phyloP scores from a whole-genome alignment of 2,888 invertebrate genomes.

The Acleris laterana region DNA sequence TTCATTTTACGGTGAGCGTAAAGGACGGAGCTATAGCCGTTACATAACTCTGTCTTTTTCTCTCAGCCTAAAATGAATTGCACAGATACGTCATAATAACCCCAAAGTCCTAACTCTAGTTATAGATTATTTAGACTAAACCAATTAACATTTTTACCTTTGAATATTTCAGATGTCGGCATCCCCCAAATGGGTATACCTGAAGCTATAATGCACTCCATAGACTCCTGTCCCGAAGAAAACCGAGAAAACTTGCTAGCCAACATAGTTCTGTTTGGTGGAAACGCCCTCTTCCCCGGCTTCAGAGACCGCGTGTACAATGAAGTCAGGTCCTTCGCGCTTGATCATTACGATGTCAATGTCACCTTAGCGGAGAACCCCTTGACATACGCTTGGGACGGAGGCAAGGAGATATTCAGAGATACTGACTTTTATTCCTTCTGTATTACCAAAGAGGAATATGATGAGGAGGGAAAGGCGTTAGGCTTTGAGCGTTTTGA shows the following conservation, averaged over 20 bases:
- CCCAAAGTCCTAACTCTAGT: no score
- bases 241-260: slow-evolving; percentile 90
- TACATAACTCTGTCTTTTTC: no score
- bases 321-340: slow-evolving; percentile 91
- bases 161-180: slow-evolving; percentile 88
- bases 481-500: slow-evolving; percentile 84
- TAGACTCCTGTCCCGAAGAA: slow-evolving; percentile 89
- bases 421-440: slow-evolving; percentile 89
- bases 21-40: no score
- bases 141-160: no score
- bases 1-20: no score
- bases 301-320: slow-evolving; percentile 87
- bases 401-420: slow-evolving; percentile 90
- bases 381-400: slow-evolving; percentile 94
- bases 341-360: slow-evolving; percentile 90
- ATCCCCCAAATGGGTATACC: slow-evolving; percentile 96
- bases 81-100: no score
- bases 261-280: slow-evolving; percentile 94
- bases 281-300: slow-evolving; percentile 91
- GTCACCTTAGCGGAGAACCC: slow-evolving; percentile 87
- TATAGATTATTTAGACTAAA: no score
- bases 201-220: slow-evolving; percentile 92
- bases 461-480: slow-evolving; percentile 92
- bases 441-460: slow-evolving; percentile 92
- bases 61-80: no score